Conservation (phyloP, 30 jellyfish, hydroid and myxozoan genomes). For the Hydra vulgaris region DNA sequence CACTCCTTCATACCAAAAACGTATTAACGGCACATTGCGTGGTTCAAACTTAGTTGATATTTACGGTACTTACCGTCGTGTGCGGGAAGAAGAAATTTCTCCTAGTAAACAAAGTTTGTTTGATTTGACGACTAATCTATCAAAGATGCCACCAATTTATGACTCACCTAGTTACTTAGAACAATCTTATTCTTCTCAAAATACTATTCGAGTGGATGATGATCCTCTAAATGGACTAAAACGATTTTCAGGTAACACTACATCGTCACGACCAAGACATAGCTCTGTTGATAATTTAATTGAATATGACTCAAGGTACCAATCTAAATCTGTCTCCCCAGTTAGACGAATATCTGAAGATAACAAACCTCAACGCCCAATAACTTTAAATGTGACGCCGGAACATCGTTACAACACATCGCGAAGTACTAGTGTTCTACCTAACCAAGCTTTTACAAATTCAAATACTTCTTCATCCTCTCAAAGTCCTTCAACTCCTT, state of each 20-base stretch:
- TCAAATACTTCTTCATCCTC: conserved; percentile 86
- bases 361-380: conserved; percentile 59
- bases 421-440: conserved; percentile 19
- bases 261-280: neutral
- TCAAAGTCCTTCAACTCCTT: conserved; percentile 95
- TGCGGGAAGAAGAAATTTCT: conserved; percentile 55
- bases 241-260: neutral
- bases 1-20: conserved; percentile 37
- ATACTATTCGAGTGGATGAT: conserved; percentile 18
- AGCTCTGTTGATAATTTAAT: conserved; percentile 4
- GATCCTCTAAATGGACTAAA: conserved; percentile 6
- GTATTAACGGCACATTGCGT: conserved; percentile 40
- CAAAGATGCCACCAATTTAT: conserved; percentile 8
- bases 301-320: conserved; percentile 6
- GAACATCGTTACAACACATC: conserved; percentile 39
- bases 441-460: conserved; percentile 70
- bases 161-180: neutral
- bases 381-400: conserved; percentile 55
- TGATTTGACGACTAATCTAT: conserved; percentile 18
- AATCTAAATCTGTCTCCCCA: conserved; percentile 34
- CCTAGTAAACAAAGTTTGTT: conserved; percentile 26
- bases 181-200: conserved; percentile 16
- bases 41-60: conserved; percentile 30
- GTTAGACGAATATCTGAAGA: conserved; percentile 24
- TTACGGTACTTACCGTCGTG: conserved; percentile 86